Evolutionary conservation across 2,113 vertebrate genomes (phyloP).

Genomic region (Eulacestoma nigropectus): DNA sequence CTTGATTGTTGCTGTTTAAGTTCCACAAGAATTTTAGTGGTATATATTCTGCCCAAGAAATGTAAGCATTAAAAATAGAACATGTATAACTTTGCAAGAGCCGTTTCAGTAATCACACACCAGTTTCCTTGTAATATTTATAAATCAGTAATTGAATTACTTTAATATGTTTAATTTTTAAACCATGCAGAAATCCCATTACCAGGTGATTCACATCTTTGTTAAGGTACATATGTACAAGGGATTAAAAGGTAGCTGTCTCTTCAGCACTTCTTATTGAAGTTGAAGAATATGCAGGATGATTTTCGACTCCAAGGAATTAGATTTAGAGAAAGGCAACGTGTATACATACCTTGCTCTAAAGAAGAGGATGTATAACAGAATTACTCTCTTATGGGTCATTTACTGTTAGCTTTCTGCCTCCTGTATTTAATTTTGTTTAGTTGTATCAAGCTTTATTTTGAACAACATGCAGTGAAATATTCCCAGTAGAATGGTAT

Average conservation of each 20-base stretch:
- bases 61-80: background rate
- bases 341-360: rapidly evolving
- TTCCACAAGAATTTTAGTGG: background rate
- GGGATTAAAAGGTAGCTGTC: slow-evolving; percentile 55
- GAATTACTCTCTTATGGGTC: background rate
- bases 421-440: background rate
- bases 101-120: background rate
- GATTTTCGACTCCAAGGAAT: background rate
- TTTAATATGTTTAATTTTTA: slow-evolving; percentile 64
- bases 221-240: slow-evolving; percentile 40
- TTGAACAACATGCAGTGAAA: background rate
- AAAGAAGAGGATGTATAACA: background rate
- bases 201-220: slow-evolving; percentile 55
- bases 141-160: slow-evolving; percentile 64
- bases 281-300: background rate
- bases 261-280: background rate
- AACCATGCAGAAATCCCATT: slow-evolving; percentile 39
- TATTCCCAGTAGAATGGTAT: background rate
- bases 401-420: background rate
- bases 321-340: background rate
- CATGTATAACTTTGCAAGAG: background rate
- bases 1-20: background rate
- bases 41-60: background rate
- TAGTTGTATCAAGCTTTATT: background rate
- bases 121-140: slow-evolving; percentile 63